Evolutionary conservation across 2,113 vertebrate species (phyloP).

Genomic region (Pterocles gutturalis): DNA sequence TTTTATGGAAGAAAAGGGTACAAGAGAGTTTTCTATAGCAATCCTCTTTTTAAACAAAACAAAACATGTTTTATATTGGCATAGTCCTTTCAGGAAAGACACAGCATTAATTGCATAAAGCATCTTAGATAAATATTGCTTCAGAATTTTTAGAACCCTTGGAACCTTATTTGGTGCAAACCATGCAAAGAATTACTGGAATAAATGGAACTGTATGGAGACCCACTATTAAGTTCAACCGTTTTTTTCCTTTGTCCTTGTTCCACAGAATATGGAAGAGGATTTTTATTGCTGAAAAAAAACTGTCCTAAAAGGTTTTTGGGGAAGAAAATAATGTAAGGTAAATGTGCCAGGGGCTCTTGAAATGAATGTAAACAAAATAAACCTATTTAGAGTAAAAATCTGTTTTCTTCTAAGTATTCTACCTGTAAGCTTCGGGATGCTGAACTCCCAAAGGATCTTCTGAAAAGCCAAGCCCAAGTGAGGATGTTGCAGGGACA

Average conservation of each 20-base stretch:
- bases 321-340: background rate
- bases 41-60: background rate
- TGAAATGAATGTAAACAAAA: background rate
- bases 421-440: background rate
- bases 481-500: background rate
- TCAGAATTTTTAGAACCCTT: background rate
- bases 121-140: background rate
- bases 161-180: background rate
- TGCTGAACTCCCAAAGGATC: background rate
- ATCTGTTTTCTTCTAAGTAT: background rate
- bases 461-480: background rate
- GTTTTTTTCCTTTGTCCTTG: background rate
- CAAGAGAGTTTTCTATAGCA: background rate
- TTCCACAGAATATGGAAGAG: background rate
- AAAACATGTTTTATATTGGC: background rate
- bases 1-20: background rate
- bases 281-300: background rate
- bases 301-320: background rate
- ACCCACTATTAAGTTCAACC: background rate
- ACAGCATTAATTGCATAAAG: background rate
- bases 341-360: background rate
- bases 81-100: background rate
- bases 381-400: background rate
- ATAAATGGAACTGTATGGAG: background rate
- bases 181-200: background rate